Percentiles rank a stretch among this genome's conserved stretches.
phyloP scores from a whole-genome alignment of 1,140 invertebrate species.

The Phenacoccus solenopsis region DNA sequence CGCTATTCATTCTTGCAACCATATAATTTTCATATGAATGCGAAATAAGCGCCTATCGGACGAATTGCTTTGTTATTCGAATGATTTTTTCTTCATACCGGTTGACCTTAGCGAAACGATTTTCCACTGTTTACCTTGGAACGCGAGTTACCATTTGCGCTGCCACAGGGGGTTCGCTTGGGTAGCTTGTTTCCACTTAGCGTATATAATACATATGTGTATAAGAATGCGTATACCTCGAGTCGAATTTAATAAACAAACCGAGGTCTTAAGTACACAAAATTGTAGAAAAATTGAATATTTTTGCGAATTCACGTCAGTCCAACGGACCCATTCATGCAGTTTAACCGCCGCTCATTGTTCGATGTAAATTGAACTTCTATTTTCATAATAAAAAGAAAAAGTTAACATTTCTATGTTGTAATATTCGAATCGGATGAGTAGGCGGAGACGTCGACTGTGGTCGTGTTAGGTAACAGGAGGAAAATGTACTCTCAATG shows the following conservation, averaged over 20 bases:
- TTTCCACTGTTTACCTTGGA: not conserved
- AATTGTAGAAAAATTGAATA: not conserved
- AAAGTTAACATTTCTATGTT: slow-evolving; percentile 3
- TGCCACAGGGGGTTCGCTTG: too few species aligned
- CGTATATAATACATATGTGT: not conserved
- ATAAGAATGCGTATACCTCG: not conserved
- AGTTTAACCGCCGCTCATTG: not conserved
- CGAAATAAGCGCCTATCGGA: too few species aligned
- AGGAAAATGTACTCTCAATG: not conserved
- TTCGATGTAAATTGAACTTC: slow-evolving; percentile 17
- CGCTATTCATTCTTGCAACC: too few species aligned
- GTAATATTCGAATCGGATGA: not conserved
- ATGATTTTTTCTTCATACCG: too few species aligned
- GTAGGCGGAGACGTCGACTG: too few species aligned
- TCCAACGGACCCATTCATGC: not conserved
- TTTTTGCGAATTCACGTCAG: not conserved
- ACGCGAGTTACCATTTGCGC: too few species aligned
- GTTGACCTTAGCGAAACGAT: not conserved
- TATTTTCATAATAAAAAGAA: slow-evolving; percentile 3
- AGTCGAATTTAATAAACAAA: not conserved
- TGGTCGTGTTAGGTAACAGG: not conserved
- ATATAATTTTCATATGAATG: too few species aligned
- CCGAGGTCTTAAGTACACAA: not conserved
- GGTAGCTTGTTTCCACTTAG: not conserved
- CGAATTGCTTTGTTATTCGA: too few species aligned